Evolutionary conservation across 1,140 invertebrate species (phyloP).

Genomic region (Monochamus saltuarius): DNA sequence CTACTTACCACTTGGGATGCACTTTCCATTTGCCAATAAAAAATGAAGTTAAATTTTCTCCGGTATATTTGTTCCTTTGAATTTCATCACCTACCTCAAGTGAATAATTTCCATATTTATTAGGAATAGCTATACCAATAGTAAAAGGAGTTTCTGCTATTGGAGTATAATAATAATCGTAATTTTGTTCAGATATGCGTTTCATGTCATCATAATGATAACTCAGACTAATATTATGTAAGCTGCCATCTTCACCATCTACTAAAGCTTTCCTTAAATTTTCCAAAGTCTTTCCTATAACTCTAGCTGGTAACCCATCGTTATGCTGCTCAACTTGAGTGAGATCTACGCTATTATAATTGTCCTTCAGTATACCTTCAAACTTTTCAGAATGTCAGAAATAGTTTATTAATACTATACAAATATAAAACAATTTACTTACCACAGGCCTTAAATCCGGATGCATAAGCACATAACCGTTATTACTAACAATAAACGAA

Average conservation of each 20-base stretch:
- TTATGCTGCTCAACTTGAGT: conserved; percentile 88
- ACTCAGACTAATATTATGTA: conserved; percentile 68
- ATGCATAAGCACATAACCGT: conserved; percentile 88
- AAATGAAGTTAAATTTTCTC: conserved; percentile 67
- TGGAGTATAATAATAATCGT: conserved; percentile 82
- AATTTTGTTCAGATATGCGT: conserved; percentile 74
- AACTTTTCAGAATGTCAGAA: conserved; percentile 55
- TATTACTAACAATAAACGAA: conserved; percentile 93
- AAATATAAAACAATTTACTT: conserved; percentile 44
- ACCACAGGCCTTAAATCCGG: conserved; percentile 75
- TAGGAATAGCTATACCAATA: conserved; percentile 77
- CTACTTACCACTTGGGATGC: conserved; percentile 78
- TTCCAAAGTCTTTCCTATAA: conserved; percentile 48
- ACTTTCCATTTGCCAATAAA: conserved; percentile 78
- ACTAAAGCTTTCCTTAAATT: conserved; percentile 74
- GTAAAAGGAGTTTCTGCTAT: conserved; percentile 84
- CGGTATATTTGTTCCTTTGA: conserved; percentile 62
- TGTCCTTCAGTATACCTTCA: conserved; percentile 77
- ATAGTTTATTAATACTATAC: background rate
- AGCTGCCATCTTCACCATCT: conserved; percentile 65
- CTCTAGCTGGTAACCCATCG: conserved; percentile 55
- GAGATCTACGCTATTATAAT: conserved; percentile 96
- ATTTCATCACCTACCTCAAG: conserved; percentile 73
- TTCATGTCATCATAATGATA: conserved; percentile 81
- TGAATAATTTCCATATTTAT: conserved; percentile 74